Evolutionary conservation across 2,113 vertebrate species (phyloP), one percentile per base, ranked within the genome.

Genomic region (Rhabdomys dilectus): DNA sequence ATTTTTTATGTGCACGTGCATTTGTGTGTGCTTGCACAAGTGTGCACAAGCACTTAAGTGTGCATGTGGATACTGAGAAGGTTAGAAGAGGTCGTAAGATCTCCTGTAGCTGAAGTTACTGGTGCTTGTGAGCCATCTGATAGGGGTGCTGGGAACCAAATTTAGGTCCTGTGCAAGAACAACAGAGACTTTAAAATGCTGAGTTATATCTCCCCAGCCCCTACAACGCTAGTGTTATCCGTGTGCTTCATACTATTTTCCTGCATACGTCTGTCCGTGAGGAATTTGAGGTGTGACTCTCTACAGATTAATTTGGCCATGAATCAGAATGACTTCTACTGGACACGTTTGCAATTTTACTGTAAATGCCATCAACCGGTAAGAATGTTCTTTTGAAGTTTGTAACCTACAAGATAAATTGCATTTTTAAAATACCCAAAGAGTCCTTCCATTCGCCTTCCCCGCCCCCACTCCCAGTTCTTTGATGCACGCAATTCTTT

Each of bases 401-500:
- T 97, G 91, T 81, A 97, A 97, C 95, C 36, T 88, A 87, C 51
- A 94, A 53, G n/a, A 60, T 91, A 91, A 97, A 95, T 89, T 89
- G 45, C 93, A 96, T 95, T 97, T 98, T 97, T 89, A 39, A 95
- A 94, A 96, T 97, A 95, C 77, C n/a, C 60, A 42, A 58, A 66
- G 89, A 95, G 88, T 68, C 72, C 29, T 82, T 85, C 58, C 36
- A 5, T 36, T 68, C 31, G 42, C n/a, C n/a, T 72, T 72, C 15
- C 17, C 70, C 15, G 0, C 66, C 34, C 68, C 68, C 36, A 9
- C 62, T 62, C 5, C 51, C 91, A 89, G 91, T 81, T 97, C 84
- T 97, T 97, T 98, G 93, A 98, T 97, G 98, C 88, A 26, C 87
- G 15, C 96, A 96, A 97, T 70, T 95, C 97, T 90, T 92, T 97